Conservation (phyloP, 2,113 vertebrate genomes). For the Psophia crepitans region DNA sequence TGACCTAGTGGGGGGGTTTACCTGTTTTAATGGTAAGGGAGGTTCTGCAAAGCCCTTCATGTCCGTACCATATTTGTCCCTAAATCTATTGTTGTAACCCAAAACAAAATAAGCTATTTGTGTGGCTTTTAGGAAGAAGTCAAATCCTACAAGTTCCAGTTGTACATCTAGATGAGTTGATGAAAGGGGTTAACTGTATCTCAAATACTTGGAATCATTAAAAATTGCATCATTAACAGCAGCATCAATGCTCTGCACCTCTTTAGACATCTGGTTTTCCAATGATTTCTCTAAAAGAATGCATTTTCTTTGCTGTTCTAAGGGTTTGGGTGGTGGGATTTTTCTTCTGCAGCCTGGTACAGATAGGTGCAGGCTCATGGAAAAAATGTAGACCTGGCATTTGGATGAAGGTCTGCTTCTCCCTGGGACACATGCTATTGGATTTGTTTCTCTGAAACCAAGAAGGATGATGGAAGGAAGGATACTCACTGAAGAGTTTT, state of each 20-base stretch:
- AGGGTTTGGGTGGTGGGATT: not conserved
- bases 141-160: not conserved
- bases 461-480: not conserved
- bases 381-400: not conserved
- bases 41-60: not conserved
- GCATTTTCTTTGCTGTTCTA: not conserved
- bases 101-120: not conserved
- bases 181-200: not conserved
- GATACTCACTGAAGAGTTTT: not conserved
- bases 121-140: not conserved
- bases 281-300: not conserved
- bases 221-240: not conserved
- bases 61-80: not conserved
- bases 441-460: not conserved
- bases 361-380: not conserved
- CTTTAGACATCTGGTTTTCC: not conserved
- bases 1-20: not conserved
- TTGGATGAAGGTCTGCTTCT: not conserved
- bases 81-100: not conserved
- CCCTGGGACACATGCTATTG: not conserved
- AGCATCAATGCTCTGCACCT: not conserved
- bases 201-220: not conserved
- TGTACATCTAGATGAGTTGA: not conserved
- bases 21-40: not conserved
- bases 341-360: not conserved